These are phyloP conservation scores for Diachrysia chrysitis DNA, from an alignment of 2,888 invertebrate species.

Conservation along the genomic window DNA sequence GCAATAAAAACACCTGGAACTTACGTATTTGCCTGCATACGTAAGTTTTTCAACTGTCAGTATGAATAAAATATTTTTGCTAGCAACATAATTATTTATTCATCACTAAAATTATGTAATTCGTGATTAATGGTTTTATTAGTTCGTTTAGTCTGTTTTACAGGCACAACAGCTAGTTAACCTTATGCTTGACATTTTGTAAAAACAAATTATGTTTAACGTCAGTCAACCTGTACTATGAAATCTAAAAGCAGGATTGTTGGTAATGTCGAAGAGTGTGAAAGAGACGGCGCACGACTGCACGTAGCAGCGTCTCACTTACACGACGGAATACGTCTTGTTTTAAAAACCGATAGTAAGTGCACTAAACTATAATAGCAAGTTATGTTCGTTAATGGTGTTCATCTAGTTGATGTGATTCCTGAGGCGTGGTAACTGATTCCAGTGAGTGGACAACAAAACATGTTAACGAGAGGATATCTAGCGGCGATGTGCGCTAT, in stretches of 20 bases:
- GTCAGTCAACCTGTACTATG: neutral
- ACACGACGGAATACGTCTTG: no score
- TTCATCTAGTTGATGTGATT: constrained; percentile 28
- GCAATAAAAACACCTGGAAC: no score
- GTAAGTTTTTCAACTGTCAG: no score
- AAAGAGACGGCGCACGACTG: no score
- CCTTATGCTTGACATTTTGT: neutral
- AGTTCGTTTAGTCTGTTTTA: neutral
- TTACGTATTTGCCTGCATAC: no score
- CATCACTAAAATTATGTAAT: neutral
- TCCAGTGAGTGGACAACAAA: constrained; percentile 44
- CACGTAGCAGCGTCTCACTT: no score
- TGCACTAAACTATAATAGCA: neutral
- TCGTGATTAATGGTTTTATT: neutral
- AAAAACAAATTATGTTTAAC: neutral
- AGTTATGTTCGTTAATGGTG: constrained; percentile 17
- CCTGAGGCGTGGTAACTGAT: constrained; percentile 54
- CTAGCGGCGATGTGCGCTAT: constrained; percentile 47
- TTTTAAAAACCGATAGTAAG: neutral
- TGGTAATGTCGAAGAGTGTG: no score
- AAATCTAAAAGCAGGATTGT: no score
- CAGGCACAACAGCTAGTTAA: neutral
- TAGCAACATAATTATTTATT: neutral
- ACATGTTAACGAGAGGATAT: constrained; percentile 49
- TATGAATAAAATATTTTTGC: no score